phyloP scores from a whole-genome alignment of 2,113 vertebrate species.

The Jacana jacana region DNA sequence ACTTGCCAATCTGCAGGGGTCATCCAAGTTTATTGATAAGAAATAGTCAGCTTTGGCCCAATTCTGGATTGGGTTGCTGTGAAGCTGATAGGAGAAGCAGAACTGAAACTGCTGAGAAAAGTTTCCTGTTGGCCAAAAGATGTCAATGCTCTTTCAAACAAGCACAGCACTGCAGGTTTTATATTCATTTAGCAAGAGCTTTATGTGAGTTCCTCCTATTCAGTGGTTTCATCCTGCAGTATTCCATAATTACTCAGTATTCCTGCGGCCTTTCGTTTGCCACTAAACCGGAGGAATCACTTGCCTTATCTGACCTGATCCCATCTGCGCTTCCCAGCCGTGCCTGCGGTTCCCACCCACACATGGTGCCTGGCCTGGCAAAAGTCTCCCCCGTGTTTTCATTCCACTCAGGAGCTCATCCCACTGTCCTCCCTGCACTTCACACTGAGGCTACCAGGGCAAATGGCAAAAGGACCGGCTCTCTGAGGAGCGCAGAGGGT shows the following conservation, averaged over 20 bases:
- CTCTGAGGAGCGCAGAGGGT: background rate
- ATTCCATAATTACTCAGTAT: background rate
- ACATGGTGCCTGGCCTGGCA: background rate
- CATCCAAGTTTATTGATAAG: background rate
- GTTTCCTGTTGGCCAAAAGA: background rate
- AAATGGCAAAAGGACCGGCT: rapidly evolving
- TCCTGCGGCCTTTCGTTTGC: background rate
- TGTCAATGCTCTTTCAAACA: background rate
- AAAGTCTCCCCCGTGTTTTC: rapidly evolving
- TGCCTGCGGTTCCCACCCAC: background rate
- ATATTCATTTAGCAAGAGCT: background rate
- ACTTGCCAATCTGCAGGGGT: background rate
- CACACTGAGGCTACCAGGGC: rapidly evolving
- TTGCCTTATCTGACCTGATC: background rate
- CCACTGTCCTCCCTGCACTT: background rate
- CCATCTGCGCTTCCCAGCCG: background rate
- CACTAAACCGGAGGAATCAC: background rate
- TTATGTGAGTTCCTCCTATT: background rate
- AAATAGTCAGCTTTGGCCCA: background rate
- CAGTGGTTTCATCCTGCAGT: background rate
- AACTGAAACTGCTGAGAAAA: slow-evolving; percentile 47
- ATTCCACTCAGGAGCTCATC: background rate
- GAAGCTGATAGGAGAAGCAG: background rate
- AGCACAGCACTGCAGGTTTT: background rate
- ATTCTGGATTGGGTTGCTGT: background rate